These are phyloP conservation scores for Meloidogyne hapla DNA, from an alignment of 1,140 invertebrate genomes.

Conservation along the genomic window DNA sequence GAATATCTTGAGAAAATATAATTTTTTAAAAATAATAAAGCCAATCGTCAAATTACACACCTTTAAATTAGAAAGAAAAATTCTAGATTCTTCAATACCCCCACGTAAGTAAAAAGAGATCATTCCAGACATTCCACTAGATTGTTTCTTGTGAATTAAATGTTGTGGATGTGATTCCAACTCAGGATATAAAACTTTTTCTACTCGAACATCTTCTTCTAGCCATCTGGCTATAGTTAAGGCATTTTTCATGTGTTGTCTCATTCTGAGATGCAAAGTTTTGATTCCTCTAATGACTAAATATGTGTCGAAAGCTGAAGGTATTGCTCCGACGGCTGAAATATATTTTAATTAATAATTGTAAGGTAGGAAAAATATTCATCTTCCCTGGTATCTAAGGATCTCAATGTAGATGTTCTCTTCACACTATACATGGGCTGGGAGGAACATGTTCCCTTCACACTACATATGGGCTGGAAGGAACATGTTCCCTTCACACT, in stretches of 20 bases:
- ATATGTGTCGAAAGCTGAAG: constrained; percentile 93
- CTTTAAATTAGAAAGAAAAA: constrained; percentile 71
- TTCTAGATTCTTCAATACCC: constrained; percentile 73
- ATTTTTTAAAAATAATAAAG: neutral
- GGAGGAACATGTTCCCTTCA: too few relatives aligned
- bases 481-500: too few relatives aligned
- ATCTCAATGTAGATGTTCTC: too few relatives aligned
- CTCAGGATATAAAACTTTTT: constrained; percentile 75
- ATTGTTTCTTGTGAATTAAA: constrained; percentile 78
- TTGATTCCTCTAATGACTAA: constrained; percentile 89
- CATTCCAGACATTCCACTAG: constrained; percentile 72
- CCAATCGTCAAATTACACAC: constrained; percentile 31
- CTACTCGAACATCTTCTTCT: constrained; percentile 76
- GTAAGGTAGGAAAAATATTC: too few relatives aligned
- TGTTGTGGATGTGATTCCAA: constrained; percentile 88
- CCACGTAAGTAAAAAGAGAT: constrained; percentile 84
- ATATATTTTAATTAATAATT: too few relatives aligned
- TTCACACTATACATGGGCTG: neutral
- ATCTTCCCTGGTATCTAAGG: too few relatives aligned
- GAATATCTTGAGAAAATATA: constrained; percentile 62
- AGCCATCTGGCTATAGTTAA: constrained; percentile 73
- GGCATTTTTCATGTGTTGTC: constrained; percentile 78
- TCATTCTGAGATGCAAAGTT: constrained; percentile 87
- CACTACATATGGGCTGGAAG: too few relatives aligned
- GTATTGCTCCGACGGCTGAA: constrained; percentile 77